Evolutionary conservation across 2,797 vertebrate species (phyloP).

Genomic region (Megalops cyprinoides): DNA sequence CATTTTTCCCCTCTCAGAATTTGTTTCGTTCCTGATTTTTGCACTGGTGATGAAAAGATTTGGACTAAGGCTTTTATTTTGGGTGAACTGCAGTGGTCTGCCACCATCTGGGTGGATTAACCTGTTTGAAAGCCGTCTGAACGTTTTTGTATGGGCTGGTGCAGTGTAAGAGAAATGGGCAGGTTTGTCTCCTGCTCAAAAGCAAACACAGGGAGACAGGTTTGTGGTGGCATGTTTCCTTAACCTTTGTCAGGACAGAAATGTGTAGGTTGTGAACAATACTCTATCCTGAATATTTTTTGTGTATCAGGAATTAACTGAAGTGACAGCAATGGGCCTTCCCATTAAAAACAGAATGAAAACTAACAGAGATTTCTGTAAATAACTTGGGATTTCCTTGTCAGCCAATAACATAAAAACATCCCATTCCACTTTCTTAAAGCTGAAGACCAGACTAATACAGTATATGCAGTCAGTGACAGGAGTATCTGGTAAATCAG

Average conservation of each 20-base stretch:
- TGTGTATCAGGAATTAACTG: slow-evolving; percentile 54
- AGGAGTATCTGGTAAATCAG: neutral
- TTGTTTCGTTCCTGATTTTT: slow-evolving; percentile 51
- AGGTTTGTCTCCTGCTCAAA: slow-evolving; percentile 35
- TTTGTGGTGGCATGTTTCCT: slow-evolving; percentile 55
- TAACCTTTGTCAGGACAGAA: slow-evolving; percentile 61
- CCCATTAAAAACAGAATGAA: slow-evolving; percentile 51
- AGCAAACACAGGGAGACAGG: slow-evolving; percentile 52
- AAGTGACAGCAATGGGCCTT: slow-evolving; percentile 48
- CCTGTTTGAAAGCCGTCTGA: slow-evolving; percentile 58
- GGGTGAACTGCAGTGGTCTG: slow-evolving; percentile 53
- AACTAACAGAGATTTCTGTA: neutral
- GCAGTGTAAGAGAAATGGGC: slow-evolving; percentile 45
- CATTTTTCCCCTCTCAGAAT: slow-evolving; percentile 40
- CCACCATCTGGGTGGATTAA: slow-evolving; percentile 67
- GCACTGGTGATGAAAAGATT: slow-evolving; percentile 65
- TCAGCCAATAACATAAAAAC: neutral
- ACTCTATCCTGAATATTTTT: slow-evolving; percentile 54
- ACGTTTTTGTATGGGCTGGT: slow-evolving; percentile 48
- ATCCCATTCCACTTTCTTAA: too few relatives aligned
- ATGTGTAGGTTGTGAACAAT: slow-evolving; percentile 53
- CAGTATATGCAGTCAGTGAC: neutral
- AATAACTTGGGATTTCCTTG: neutral
- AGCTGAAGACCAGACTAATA: neutral
- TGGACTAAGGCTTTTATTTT: slow-evolving; percentile 51